Evolutionary conservation across 30 jellyfish, hydroid and myxozoan genomes (phyloP).

Genomic region (Hydractinia echinata): DNA sequence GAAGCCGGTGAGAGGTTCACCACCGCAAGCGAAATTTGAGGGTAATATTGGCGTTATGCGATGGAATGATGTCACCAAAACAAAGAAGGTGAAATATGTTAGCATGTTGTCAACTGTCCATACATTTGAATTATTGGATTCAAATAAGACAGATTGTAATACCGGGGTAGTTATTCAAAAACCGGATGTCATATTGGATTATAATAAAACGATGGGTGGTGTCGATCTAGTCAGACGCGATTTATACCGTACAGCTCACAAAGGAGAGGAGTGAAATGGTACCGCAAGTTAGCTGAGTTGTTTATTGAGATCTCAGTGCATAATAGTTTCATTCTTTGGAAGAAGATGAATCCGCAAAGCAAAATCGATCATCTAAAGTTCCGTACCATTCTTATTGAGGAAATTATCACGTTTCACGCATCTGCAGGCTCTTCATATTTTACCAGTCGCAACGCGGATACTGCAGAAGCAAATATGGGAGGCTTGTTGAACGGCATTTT

Average conservation of each 20-base stretch:
- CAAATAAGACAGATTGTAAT: not conserved
- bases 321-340: constrained; percentile 31
- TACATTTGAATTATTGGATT: not conserved
- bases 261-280: constrained; percentile 35
- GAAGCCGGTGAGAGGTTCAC: constrained; percentile 20
- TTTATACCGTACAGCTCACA: constrained; percentile 29
- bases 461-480: not conserved
- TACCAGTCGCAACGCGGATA: not conserved
- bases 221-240: constrained; percentile 17
- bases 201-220: constrained; percentile 32
- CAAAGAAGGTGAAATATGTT: too few species aligned
- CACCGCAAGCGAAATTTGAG: constrained; percentile 2
- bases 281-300: constrained; percentile 24
- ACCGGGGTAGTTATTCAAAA: not conserved
- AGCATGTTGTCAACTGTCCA: too few species aligned
- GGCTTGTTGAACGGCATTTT: constrained; percentile 11
- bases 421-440: not conserved
- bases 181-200: constrained; percentile 25
- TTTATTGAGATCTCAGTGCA: constrained; percentile 15
- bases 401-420: not conserved
- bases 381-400: not conserved
- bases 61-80: constrained; percentile 36
- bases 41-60: constrained; percentile 18
- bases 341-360: constrained; percentile 12
- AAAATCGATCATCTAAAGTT: not conserved